These are phyloP conservation scores for Didymodactylos carnosus DNA, from an alignment of 2,888 invertebrate genomes.

Conservation along the genomic window DNA sequence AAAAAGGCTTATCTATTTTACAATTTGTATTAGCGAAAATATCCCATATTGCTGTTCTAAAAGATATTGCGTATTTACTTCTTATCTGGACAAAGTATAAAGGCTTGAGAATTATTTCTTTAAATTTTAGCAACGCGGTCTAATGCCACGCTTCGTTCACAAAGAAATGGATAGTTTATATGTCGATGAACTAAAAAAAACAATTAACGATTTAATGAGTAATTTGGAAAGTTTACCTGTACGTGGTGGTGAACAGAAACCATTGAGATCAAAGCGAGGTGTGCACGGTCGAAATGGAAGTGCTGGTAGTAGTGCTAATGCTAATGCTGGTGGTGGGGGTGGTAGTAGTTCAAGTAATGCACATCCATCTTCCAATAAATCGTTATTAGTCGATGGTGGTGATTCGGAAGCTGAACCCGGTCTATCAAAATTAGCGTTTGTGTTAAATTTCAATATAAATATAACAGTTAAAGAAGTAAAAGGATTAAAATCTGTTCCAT, in stretches of 20 bases:
- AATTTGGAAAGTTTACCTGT: slow-evolving; percentile 96
- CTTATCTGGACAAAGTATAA: too few relatives aligned
- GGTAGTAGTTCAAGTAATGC: background rate
- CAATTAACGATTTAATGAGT: slow-evolving; percentile 90
- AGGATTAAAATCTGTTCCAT: slow-evolving; percentile 79
- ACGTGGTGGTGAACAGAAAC: slow-evolving; percentile 25
- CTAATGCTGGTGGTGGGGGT: too few relatives aligned
- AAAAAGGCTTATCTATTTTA: too few relatives aligned
- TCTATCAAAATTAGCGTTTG: slow-evolving; percentile 91
- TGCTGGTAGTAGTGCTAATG: background rate
- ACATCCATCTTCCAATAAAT: background rate
- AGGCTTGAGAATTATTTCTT: background rate
- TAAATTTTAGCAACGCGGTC: slow-evolving; percentile 61
- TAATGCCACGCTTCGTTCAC: slow-evolving; percentile 96
- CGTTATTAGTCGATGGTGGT: slow-evolving; percentile 1
- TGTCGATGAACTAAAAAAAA: slow-evolving; percentile 88
- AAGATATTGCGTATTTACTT: too few relatives aligned
- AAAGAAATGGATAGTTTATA: slow-evolving; percentile 99
- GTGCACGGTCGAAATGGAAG: background rate
- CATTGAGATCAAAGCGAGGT: slow-evolving; percentile 1
- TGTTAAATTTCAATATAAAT: slow-evolving; percentile 47
- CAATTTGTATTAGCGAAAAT: too few relatives aligned
- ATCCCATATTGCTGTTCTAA: too few relatives aligned
- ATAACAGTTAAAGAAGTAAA: slow-evolving; percentile 98
- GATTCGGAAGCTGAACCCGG: slow-evolving; percentile 74